Evolutionary conservation across 2,797 vertebrate genomes (phyloP).

Genomic region (Acridotheres tristis): DNA sequence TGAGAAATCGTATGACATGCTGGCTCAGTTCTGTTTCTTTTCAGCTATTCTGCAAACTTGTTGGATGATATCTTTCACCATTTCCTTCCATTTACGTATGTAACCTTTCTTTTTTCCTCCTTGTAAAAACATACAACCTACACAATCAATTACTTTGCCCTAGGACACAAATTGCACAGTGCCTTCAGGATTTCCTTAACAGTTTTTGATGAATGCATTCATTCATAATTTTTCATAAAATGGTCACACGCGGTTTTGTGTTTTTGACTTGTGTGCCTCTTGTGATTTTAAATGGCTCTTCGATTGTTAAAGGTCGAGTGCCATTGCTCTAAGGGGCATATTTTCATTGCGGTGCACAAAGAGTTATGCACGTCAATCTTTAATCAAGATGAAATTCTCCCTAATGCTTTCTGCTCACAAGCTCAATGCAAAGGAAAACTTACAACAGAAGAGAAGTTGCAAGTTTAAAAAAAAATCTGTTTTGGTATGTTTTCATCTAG

Average conservation of each 20-base stretch:
- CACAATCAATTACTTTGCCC: conserved; percentile 6
- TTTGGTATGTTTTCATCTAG: conserved; percentile 28
- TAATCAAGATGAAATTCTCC: conserved; percentile 53
- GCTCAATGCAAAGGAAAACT: background rate
- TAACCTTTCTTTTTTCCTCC: conserved; percentile 13
- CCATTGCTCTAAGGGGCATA: conserved; percentile 10
- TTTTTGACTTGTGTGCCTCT: conserved; percentile 31
- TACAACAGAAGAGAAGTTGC: conserved; percentile 9
- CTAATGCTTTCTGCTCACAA: conserved; percentile 26
- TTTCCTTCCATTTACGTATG: conserved; percentile 34
- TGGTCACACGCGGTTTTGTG: background rate
- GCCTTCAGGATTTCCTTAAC: conserved; percentile 24
- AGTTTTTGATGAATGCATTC: conserved; percentile 20
- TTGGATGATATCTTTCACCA: conserved; percentile 21
- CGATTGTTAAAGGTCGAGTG: conserved; percentile 10
- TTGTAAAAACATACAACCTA: conserved; percentile 36
- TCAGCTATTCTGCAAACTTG: conserved; percentile 5
- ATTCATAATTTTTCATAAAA: conserved; percentile 45
- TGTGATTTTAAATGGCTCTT: conserved; percentile 42
- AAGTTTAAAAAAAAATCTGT: background rate
- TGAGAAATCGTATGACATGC: background rate
- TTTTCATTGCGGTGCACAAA: background rate
- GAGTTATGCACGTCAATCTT: conserved; percentile 42
- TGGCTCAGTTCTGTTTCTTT: conserved; percentile 13
- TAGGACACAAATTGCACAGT: conserved; percentile 7